Percentiles rank a stretch among this genome's conserved stretches.
Conservation (phyloP, 2,797 vertebrate genomes). For the Gastrophryne carolinensis region DNA sequence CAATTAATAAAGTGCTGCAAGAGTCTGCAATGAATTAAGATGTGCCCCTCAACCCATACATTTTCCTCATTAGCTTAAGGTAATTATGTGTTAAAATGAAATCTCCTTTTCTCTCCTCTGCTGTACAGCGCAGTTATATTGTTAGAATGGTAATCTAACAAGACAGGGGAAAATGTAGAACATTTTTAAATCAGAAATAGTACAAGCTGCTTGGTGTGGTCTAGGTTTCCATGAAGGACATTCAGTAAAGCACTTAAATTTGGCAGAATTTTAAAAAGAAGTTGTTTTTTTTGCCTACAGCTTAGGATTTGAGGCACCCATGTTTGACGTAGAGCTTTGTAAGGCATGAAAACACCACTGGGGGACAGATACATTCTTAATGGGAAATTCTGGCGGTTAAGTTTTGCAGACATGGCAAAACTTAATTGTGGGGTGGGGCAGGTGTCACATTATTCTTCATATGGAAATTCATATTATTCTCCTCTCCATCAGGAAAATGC, state of each 20-base stretch:
- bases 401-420: constrained; percentile 4
- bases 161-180: constrained; percentile 56
- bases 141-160: constrained; percentile 41
- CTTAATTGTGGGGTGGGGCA: constrained; percentile 17
- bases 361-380: constrained; percentile 63
- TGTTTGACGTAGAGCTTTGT: constrained; percentile 67
- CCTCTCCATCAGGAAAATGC: no score
- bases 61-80: neutral
- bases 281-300: constrained; percentile 61
- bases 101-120: constrained; percentile 63
- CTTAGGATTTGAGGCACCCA: constrained; percentile 70
- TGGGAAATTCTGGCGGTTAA: constrained; percentile 58
- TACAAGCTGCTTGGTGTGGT: constrained; percentile 56
- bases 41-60: neutral
- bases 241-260: constrained; percentile 63
- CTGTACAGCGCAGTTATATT: constrained; percentile 54
- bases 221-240: constrained; percentile 57
- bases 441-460: no score
- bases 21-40: constrained; percentile 2
- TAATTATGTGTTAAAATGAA: constrained; percentile 63
- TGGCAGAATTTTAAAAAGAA: constrained; percentile 60
- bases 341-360: constrained; percentile 75
- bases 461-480: no score
- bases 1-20: constrained; percentile 57
- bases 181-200: constrained; percentile 60